These are phyloP conservation scores for Venturia canescens DNA, from an alignment of 1,140 invertebrate species.

Conservation along the genomic window DNA sequence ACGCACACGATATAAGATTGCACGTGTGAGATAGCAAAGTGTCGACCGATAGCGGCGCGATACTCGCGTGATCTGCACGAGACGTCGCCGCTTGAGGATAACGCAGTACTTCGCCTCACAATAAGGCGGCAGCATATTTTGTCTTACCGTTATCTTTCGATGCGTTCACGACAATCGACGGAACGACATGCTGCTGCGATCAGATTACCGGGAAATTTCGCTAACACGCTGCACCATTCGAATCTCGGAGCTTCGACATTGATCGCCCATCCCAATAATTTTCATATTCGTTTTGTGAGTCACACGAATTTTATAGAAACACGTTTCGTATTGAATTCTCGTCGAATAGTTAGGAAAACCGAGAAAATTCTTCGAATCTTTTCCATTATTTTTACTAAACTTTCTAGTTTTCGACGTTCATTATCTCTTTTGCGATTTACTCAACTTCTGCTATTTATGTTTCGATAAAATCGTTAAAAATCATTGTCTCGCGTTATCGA, in stretches of 20 bases:
- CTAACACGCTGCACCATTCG: no score
- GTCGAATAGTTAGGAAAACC: no score
- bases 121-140: neutral
- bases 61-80: conserved; percentile 21
- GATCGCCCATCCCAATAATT: no score
- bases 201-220: neutral
- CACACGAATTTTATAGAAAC: no score
- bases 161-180: neutral
- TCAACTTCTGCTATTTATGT: neutral
- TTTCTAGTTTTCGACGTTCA: neutral
- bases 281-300: no score
- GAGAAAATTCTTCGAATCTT: no score
- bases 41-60: conserved; percentile 1
- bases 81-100: neutral
- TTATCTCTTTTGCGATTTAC: neutral
- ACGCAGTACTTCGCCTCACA: neutral
- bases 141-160: conserved; percentile 2
- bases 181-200: neutral
- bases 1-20: neutral
- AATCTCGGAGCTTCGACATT: no score
- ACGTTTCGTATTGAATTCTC: no score
- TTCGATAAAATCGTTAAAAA: no score
- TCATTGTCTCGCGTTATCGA: no score
- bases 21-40: neutral
- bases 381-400: neutral